These are phyloP conservation scores for Drymonia ruficornis DNA, from an alignment of 2,888 invertebrate species.

Conservation along the genomic window DNA sequence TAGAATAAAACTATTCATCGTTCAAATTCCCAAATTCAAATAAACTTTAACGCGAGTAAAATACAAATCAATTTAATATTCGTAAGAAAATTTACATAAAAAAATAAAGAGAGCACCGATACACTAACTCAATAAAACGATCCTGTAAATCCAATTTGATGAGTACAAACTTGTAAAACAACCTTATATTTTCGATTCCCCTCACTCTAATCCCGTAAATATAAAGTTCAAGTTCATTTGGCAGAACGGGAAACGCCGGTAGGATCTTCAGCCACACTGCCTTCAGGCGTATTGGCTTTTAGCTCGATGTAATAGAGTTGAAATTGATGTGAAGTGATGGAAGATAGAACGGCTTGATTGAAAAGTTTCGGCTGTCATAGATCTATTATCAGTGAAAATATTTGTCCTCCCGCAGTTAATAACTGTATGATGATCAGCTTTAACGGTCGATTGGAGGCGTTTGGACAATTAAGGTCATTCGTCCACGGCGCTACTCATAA, in stretches of 20 bases:
- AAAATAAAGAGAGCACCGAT: background rate
- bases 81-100: background rate
- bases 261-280: background rate
- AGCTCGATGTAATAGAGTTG: background rate
- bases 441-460: slow-evolving; percentile 1
- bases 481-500: background rate
- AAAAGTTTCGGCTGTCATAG: slow-evolving; percentile 3
- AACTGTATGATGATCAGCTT: slow-evolving; percentile 1
- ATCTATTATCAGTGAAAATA: slow-evolving; percentile 1
- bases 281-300: background rate
- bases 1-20: too few relatives aligned
- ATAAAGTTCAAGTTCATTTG: background rate
- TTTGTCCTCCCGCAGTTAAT: background rate
- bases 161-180: background rate
- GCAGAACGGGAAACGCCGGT: background rate
- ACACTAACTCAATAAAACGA: background rate
- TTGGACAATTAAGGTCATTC: background rate
- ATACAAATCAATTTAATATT: too few relatives aligned
- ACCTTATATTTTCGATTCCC: background rate
- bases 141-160: slow-evolving; percentile 1
- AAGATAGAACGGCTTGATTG: background rate
- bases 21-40: too few relatives aligned
- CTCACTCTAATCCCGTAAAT: background rate
- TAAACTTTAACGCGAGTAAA: too few relatives aligned
- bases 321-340: background rate